A percentile compares a stretch with the other conserved stretches of the same genome.
These are phyloP conservation scores for Pseudoatta argentina DNA, from an alignment of 1,140 invertebrate species.

Conservation along the genomic window DNA sequence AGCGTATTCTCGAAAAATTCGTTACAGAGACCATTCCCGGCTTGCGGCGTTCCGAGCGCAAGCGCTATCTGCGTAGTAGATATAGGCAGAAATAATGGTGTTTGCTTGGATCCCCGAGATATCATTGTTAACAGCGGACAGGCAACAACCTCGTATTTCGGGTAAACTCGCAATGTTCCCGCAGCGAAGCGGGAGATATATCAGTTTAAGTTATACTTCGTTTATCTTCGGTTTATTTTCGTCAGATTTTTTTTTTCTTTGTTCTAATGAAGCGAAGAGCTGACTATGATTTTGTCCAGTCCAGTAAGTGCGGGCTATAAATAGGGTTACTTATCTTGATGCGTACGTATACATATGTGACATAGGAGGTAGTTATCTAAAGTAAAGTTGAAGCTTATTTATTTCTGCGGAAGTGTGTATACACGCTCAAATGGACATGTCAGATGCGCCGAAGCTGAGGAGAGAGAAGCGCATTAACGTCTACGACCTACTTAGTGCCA, in stretches of 20 bases:
- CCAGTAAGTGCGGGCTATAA: not conserved
- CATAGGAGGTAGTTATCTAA: constrained; percentile 21
- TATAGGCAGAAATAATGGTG: constrained; percentile 76
- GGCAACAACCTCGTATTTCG: constrained; percentile 76
- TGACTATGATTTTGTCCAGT: not conserved
- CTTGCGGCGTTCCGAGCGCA: not conserved
- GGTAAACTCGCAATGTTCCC: constrained; percentile 5
- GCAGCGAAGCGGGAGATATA: not conserved
- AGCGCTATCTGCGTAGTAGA: constrained; percentile 67
- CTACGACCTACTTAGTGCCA: constrained; percentile 74
- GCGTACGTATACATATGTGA: not conserved
- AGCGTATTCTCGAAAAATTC: constrained; percentile 69
- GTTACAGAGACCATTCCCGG: constrained; percentile 59
- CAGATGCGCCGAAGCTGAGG: constrained; percentile 53
- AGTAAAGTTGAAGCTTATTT: constrained; percentile 45
- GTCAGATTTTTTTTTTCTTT: not conserved
- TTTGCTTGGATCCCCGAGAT: constrained; percentile 74
- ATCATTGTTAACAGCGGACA: constrained; percentile 72
- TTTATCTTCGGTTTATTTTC: constrained; percentile 10
- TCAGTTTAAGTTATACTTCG: constrained; percentile 36
- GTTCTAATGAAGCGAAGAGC: constrained; percentile 14
- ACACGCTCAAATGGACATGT: constrained; percentile 32
- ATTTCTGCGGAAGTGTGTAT: constrained; percentile 65
- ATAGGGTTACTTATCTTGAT: constrained; percentile 35
- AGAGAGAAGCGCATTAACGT: constrained; percentile 69